These are phyloP conservation scores for Enteromius unitaeniatus DNA, from an alignment of 2,797 vertebrate genomes.

Conservation along the genomic window DNA sequence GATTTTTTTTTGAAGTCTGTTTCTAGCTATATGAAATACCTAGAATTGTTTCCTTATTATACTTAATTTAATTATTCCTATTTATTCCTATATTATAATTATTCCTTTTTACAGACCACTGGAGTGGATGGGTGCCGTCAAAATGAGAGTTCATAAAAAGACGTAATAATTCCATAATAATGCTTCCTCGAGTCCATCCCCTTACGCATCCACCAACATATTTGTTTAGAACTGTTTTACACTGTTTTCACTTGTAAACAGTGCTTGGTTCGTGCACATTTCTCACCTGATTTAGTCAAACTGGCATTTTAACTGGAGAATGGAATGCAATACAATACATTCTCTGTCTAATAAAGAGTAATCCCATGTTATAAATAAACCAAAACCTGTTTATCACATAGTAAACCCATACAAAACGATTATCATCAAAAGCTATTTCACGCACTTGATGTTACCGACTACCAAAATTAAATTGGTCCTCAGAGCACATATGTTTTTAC, in stretches of 20 bases:
- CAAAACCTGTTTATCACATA: not conserved
- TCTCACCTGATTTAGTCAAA: not conserved
- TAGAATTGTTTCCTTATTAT: too few species aligned
- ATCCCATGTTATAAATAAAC: not conserved
- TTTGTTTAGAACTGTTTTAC: not conserved
- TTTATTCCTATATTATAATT: too few species aligned
- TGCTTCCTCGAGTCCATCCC: not conserved
- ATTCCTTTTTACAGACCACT: too few species aligned
- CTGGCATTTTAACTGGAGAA: not conserved
- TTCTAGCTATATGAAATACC: not conserved
- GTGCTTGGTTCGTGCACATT: not conserved
- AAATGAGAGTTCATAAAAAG: not conserved
- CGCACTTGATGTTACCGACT: not conserved
- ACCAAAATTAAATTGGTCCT: not conserved
- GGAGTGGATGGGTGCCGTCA: not conserved
- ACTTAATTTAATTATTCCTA: too few species aligned
- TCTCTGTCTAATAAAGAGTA: not conserved
- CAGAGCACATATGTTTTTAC: slow-evolving; percentile 15
- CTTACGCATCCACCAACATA: not conserved
- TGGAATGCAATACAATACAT: not conserved
- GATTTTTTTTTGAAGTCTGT: not conserved
- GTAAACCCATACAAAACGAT: not conserved
- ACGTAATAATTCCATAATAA: not conserved
- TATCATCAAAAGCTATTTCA: not conserved
- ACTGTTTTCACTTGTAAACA: not conserved